A percentile compares a stretch with the other conserved stretches of the same genome.
Evolutionary conservation across 2,113 vertebrate species (phyloP).

Genomic region (Heliornis fulica): DNA sequence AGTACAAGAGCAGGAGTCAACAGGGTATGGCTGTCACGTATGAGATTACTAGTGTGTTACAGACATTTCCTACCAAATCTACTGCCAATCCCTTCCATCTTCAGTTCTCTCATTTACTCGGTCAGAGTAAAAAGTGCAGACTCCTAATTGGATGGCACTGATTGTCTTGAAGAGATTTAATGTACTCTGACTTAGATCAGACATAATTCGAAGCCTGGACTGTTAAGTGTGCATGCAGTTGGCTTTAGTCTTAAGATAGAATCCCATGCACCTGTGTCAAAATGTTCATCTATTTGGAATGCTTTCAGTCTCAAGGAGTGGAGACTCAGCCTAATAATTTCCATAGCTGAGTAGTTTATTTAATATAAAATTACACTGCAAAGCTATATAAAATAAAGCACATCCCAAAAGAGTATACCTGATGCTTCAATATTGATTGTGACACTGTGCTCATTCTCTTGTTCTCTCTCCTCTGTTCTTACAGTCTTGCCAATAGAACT

Average conservation of each 20-base stretch:
- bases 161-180: neutral
- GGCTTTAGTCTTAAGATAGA: neutral
- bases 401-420: constrained; percentile 46
- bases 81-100: neutral
- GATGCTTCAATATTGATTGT: constrained; percentile 63
- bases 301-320: neutral
- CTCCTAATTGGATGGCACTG: neutral
- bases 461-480: neutral
- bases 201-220: neutral
- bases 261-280: neutral
- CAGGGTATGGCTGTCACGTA: neutral
- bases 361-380: neutral
- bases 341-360: neutral
- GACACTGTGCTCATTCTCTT: constrained; percentile 12
- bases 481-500: constrained; percentile 9
- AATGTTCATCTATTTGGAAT: neutral
- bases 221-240: neutral
- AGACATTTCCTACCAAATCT: neutral
- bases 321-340: neutral
- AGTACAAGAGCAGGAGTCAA: neutral
- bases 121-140: neutral
- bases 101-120: neutral
- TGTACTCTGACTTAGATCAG: neutral
- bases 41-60: neutral
- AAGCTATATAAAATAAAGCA: neutral